Base-by-base conservation (phyloP, 23 tunicate genomes). In the Botrylloides violaceus region DNA sequence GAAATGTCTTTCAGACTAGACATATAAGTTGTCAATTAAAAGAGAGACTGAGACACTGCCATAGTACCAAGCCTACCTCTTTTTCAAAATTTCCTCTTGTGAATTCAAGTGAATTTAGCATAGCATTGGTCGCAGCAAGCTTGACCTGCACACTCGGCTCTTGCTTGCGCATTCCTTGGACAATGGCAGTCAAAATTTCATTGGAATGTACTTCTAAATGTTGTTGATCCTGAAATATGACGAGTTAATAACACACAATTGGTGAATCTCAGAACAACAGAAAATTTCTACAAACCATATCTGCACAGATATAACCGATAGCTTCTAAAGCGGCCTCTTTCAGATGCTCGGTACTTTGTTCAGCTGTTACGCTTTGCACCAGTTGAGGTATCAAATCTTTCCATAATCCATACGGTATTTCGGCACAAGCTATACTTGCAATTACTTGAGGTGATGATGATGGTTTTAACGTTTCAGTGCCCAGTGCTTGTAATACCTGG, bases 261-360 rank as follows among this genome's bases (percentile, higher is more conserved):
- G n/a, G n/a, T n/a, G n/a, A n/a, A n/a, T n/a, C n/a, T n/a, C n/a
- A n/a, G n/a, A n/a, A n/a, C n/a, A n/a, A n/a, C n/a, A n/a, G n/a
- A n/a, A n/a, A n/a, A n/a, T n/a, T n/a, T n/a, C n/a, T n/a, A 43
- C 53, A 25, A 3, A 90, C 97, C 86, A 95, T 90, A 65, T 95
- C 99, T 19, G 96, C 85, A 65, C 99, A 95, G 24, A 95, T 82
- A 72, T 95, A 95, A 7, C 99, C 99, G 50, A 95, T 87, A 4
- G 99, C 79, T 65, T 95, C 99, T 34, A 95, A 49, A n/a, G 96
- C 89, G 18, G 96, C 99, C 68, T 95, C 99, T 47, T 87, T 95
- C 36, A 75, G 48, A 22, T 71, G 80, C 25, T 76, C 81, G 24
- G 78, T 64, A 58, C 82, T 78, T 7, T 59, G 39, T 9, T 59